These are phyloP conservation scores for Polyommatus iphigenia DNA, from an alignment of 2,888 invertebrate species.

Conservation along the genomic window DNA sequence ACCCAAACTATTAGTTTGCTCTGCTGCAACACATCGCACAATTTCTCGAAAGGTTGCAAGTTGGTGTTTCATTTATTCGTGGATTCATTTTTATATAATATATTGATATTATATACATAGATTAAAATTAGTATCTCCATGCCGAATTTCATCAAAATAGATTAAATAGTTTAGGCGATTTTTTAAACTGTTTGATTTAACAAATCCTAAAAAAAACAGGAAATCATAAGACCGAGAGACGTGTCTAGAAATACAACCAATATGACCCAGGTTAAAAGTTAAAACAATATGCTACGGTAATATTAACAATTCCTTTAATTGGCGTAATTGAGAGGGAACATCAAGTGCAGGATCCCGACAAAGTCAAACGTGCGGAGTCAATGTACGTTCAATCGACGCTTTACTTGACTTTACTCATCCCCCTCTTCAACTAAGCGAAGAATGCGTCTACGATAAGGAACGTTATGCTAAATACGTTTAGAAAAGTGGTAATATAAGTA, in stretches of 20 bases:
- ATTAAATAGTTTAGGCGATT: too few relatives aligned
- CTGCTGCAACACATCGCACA: too few relatives aligned
- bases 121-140: too few relatives aligned
- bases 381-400: conserved; percentile 29
- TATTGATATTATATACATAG: too few relatives aligned
- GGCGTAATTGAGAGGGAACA: conserved; percentile 18
- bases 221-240: not conserved
- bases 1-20: too few relatives aligned
- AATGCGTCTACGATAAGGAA: not conserved
- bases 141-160: too few relatives aligned
- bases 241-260: not conserved
- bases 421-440: conserved; percentile 18
- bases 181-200: not conserved
- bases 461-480: not conserved
- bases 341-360: conserved; percentile 26
- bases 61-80: too few relatives aligned
- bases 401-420: conserved; percentile 19
- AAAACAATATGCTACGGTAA: conserved; percentile 19
- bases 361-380: conserved; percentile 25
- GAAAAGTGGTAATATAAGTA: not conserved
- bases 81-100: too few relatives aligned
- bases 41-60: too few relatives aligned
- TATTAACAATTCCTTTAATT: conserved; percentile 16
- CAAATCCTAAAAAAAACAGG: not conserved
- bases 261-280: conserved; percentile 17